These are phyloP conservation scores for Cololabis saira DNA, from an alignment of 2,113 vertebrate species.

Conservation along the genomic window DNA sequence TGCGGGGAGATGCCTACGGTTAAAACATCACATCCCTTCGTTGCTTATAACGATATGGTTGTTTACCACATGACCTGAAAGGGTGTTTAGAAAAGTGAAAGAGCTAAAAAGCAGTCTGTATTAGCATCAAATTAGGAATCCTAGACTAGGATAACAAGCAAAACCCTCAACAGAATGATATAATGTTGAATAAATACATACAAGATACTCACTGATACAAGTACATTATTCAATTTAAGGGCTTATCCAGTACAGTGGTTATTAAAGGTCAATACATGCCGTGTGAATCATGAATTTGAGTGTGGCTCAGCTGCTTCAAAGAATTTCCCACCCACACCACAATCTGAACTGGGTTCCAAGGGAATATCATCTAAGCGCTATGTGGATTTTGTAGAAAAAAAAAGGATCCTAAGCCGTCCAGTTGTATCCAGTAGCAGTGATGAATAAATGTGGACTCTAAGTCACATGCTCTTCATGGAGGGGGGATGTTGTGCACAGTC, in stretches of 20 bases:
- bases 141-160: conserved; percentile 13
- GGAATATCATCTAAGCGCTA: conserved; percentile 40
- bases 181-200: conserved; percentile 52
- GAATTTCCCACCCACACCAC: conserved; percentile 24
- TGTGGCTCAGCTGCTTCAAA: conserved; percentile 32
- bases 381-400: conserved; percentile 20
- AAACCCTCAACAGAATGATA: conserved; percentile 8
- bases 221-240: conserved; percentile 18
- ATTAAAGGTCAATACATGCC: neutral
- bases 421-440: conserved; percentile 3
- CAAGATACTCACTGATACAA: neutral
- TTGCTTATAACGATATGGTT: conserved; percentile 13
- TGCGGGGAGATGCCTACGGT: neutral
- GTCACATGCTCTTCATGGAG: conserved; percentile 11
- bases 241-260: conserved; percentile 13
- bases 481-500: conserved; percentile 4
- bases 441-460: conserved; percentile 41
- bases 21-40: neutral
- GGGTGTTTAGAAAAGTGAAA: conserved; percentile 8
- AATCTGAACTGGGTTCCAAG: conserved; percentile 34
- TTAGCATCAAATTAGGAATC: conserved; percentile 15
- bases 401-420: conserved; percentile 11
- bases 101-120: conserved; percentile 3
- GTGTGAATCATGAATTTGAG: conserved; percentile 29
- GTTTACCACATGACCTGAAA: neutral